phyloP scores from a whole-genome alignment of 2,888 invertebrate genomes.

The Choristoneura rosaceana region DNA sequence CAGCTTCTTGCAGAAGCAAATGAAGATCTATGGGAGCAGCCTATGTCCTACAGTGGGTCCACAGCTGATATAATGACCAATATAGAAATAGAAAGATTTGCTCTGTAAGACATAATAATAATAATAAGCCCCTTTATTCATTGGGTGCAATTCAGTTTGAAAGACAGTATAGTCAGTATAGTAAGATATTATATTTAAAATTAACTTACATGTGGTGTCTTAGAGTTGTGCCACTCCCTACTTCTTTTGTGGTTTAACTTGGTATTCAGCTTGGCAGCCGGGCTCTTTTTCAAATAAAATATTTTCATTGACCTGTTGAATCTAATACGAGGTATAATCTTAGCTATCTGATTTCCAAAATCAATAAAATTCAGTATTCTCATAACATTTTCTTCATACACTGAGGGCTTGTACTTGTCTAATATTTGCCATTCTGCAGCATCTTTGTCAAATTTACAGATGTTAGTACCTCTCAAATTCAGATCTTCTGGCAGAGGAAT shows the following conservation, averaged over 20 bases:
- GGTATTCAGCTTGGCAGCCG: constrained; percentile 65
- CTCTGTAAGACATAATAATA: no score
- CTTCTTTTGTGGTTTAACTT: constrained; percentile 74
- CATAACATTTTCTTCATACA: constrained; percentile 90
- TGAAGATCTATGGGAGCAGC: no score
- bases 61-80: no score
- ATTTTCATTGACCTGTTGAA: constrained; percentile 85
- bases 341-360: constrained; percentile 90
- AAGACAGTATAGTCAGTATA: no score
- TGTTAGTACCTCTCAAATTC: constrained; percentile 88
- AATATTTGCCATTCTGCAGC: constrained; percentile 89
- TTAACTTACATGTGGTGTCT: constrained; percentile 70
- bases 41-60: no score
- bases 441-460: constrained; percentile 88
- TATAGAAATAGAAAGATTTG: no score
- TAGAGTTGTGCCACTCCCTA: constrained; percentile 79
- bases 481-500: constrained; percentile 92
- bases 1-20: no score
- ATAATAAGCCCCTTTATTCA: no score
- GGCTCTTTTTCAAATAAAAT: constrained; percentile 73
- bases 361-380: constrained; percentile 91
- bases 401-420: constrained; percentile 81
- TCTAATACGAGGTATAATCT: constrained; percentile 88
- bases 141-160: no score
- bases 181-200: background rate